A percentile compares a stretch with the other conserved stretches of the same genome.
Conservation (phyloP, 1,140 invertebrate species). For the Helicorthomorpha holstii region DNA sequence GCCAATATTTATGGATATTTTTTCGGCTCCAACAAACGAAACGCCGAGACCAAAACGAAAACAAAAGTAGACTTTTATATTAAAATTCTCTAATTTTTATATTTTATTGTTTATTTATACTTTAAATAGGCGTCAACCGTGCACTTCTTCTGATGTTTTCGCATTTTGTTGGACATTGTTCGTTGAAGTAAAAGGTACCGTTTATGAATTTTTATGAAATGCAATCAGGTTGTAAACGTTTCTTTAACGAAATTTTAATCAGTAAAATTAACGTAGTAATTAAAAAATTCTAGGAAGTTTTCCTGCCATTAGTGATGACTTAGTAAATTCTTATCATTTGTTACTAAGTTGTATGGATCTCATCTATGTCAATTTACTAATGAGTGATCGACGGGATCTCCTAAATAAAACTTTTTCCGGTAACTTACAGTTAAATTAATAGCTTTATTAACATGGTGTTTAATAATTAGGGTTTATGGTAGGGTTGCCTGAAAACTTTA, state of each 20-base stretch:
- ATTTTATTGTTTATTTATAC: slow-evolving; percentile 8
- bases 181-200: slow-evolving; percentile 62
- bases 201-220: slow-evolving; percentile 4
- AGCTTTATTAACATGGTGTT: not conserved
- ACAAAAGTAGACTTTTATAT: slow-evolving; percentile 37
- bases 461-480: slow-evolving; percentile 12
- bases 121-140: slow-evolving; percentile 39
- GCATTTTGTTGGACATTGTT: slow-evolving; percentile 89
- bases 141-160: slow-evolving; percentile 62
- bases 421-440: slow-evolving; percentile 19
- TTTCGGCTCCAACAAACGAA: slow-evolving; percentile 43
- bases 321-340: slow-evolving; percentile 87
- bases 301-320: slow-evolving; percentile 62
- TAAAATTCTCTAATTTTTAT: slow-evolving; percentile 10
- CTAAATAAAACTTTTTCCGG: slow-evolving; percentile 68
- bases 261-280: too few relatives aligned
- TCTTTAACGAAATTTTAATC: not conserved
- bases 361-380: slow-evolving; percentile 67
- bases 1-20: slow-evolving; percentile 70
- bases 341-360: slow-evolving; percentile 79
- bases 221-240: not conserved
- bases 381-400: slow-evolving; percentile 62
- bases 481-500: slow-evolving; percentile 56
- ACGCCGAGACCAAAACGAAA: slow-evolving; percentile 42
- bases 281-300: slow-evolving; percentile 22